phyloP scores from a whole-genome alignment of 2,797 vertebrate genomes.

The Poeciliopsis presidionis region DNA sequence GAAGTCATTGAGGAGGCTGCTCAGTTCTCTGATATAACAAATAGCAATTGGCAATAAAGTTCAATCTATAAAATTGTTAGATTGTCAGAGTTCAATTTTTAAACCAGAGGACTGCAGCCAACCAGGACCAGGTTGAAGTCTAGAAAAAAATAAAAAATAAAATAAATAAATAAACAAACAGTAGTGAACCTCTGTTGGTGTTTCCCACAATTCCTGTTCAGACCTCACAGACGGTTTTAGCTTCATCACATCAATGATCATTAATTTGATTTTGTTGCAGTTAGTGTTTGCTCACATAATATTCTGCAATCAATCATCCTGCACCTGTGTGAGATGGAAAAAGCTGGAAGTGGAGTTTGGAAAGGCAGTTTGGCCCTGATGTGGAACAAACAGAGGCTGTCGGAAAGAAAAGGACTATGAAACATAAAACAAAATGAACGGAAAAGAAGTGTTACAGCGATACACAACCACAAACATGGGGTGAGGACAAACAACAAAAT shows the following conservation, averaged over 20 bases:
- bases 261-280: slow-evolving; percentile 17
- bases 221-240: slow-evolving; percentile 5
- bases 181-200: slow-evolving; percentile 1
- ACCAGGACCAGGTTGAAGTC: slow-evolving; percentile 59
- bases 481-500: slow-evolving; percentile 56
- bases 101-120: slow-evolving; percentile 67
- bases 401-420: slow-evolving; percentile 35
- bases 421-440: slow-evolving; percentile 52
- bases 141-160: not conserved
- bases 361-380: slow-evolving; percentile 65
- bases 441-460: slow-evolving; percentile 48
- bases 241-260: slow-evolving; percentile 8
- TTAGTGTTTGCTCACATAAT: slow-evolving; percentile 21
- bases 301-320: slow-evolving; percentile 19
- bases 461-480: slow-evolving; percentile 45
- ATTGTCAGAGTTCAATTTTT: slow-evolving; percentile 32
- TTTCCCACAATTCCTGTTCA: not conserved
- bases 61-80: not conserved
- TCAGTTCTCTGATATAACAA: slow-evolving; percentile 64
- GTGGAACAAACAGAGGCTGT: slow-evolving; percentile 52
- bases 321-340: slow-evolving; percentile 46
- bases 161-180: not conserved
- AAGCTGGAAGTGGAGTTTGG: slow-evolving; percentile 17
- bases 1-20: slow-evolving; percentile 62
- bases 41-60: slow-evolving; percentile 28